These are phyloP conservation scores for Zaprionus ghesquierei DNA, from an alignment of 1,140 invertebrate species.

Conservation along the genomic window DNA sequence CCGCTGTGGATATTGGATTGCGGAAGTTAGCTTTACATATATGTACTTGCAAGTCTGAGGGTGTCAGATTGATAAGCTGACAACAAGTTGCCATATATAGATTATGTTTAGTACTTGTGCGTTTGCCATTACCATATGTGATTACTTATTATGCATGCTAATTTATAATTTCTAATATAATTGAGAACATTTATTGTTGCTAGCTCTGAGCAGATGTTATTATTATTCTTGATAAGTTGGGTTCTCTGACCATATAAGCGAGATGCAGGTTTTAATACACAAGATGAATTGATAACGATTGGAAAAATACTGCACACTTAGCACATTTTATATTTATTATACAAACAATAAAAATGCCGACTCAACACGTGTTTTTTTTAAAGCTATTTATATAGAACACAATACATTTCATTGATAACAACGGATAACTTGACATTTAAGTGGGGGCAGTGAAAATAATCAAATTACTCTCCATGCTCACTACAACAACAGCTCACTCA, in stretches of 20 bases:
- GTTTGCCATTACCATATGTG: background rate
- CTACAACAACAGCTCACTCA: background rate
- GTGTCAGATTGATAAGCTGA: background rate
- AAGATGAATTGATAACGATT: background rate
- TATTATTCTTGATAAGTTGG: background rate
- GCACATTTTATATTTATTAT: background rate
- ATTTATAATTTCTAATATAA: background rate
- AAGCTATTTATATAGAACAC: background rate
- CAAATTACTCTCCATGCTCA: background rate
- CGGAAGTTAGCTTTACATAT: conserved; percentile 42
- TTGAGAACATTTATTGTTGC: background rate
- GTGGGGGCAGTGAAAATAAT: background rate
- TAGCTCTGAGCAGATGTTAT: background rate
- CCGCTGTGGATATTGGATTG: background rate
- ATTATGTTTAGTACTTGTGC: background rate
- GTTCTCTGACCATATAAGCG: background rate
- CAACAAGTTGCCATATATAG: background rate
- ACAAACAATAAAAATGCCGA: background rate
- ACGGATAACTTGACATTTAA: background rate
- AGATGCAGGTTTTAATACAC: background rate
- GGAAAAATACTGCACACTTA: background rate
- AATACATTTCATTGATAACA: background rate
- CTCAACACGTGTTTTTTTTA: background rate
- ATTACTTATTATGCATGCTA: background rate
- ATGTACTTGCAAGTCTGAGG: background rate